Evolutionary conservation across 2,888 invertebrate species (phyloP).

Genomic region (Eupithecia subumbrata): DNA sequence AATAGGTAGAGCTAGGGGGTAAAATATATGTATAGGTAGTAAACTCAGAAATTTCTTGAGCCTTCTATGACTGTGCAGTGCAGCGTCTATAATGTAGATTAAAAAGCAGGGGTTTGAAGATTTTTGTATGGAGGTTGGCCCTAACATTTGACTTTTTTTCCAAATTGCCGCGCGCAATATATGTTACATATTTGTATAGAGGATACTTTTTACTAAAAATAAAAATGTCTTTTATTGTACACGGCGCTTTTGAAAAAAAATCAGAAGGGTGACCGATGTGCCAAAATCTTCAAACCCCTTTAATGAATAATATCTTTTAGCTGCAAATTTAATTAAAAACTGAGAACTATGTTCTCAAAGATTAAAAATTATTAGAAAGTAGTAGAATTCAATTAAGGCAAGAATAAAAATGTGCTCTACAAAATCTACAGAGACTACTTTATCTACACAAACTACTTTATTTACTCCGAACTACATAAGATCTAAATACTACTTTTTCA

Average conservation of each 20-base stretch:
- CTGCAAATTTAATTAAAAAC: background rate
- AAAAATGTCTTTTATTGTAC: no score
- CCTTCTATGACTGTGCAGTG: background rate
- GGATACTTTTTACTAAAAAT: no score
- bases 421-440: background rate
- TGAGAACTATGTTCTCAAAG: background rate
- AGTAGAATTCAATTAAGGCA: background rate
- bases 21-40: no score
- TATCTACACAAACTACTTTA: background rate
- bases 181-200: no score
- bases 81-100: background rate
- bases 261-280: no score
- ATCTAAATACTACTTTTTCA: no score
- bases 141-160: no score
- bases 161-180: no score
- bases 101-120: background rate
- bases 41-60: background rate
- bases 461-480: background rate
- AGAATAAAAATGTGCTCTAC: background rate
- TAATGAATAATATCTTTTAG: background rate
- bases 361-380: background rate
- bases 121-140: no score
- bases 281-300: background rate
- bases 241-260: no score
- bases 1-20: background rate